Base-by-base conservation (phyloP, 92 coral and sea anemone species). In the Bergia sp. region DNA sequence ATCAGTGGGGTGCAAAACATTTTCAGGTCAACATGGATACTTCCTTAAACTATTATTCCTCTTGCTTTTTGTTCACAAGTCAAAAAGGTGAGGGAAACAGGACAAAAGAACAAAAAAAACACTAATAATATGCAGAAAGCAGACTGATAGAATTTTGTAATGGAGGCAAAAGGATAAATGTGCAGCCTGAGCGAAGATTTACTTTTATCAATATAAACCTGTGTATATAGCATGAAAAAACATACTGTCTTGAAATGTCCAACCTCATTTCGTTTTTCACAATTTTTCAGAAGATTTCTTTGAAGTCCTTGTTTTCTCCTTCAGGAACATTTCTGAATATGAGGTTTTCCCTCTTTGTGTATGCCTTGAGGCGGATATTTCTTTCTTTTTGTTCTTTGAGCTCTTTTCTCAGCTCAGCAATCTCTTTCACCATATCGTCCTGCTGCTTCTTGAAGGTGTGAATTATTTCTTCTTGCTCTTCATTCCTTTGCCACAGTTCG, bases 341-440 rank as follows among this genome's bases (percentile, higher is more conserved):
- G 67, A 44, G 47, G 47, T 44, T 44, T 44, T 44, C 47, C 5
- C 47, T 44, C 47, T 5, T 44, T 44, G 47, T 2, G 47, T 44
- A 44, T 44, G 47, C 47, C 47, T 44, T 5, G 47, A 44, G 47
- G 47, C 5, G 2, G 21, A 58, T 9, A 20, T 58, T 58, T 58
- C 67, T 58, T 58, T 58, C 67, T 58, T 58, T 58, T 58, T 58
- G 67, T 58, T 58, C 67, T 58, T 58, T 58, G 67, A 58, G 67
- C 67, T 58, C 21, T 58, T 58, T 20, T 58, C 21, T 58, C 67
- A 58, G 8, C 67, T 58, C 67, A 58, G 67, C 67, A 58, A 58
- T 58, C 67, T 58, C 67, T 58, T 58, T 58, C 67, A 2, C 67
- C 67, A 11, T 58, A 2, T 58, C 67, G 8, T 58, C 67, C 67